Base-by-base conservation (phyloP, 2,113 vertebrate genomes). In the Galbula dea region DNA sequence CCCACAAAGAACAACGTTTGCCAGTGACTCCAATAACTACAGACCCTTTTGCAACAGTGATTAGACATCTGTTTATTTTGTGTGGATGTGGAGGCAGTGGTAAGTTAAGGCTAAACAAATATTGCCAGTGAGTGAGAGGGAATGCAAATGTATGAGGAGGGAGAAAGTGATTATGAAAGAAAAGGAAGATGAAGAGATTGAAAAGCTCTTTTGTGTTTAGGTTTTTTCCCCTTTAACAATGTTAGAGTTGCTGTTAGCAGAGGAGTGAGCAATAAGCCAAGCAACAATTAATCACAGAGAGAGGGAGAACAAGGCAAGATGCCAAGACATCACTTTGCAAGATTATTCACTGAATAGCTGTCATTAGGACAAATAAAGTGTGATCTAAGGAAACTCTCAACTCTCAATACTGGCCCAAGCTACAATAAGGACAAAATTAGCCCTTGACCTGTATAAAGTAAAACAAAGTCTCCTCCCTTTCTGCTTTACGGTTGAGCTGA, bases 311-410 rank as follows among this genome's bases (percentile, higher is more conserved):
- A 34, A 52, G 92, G 82, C 84, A 67, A 86, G 45, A 24, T 86
- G 89, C 96, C 91, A 95, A 95, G 65, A 81, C 65, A 94, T 92
- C 93, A 93, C 93, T 96, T 94, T 86, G 68, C 68, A 94, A 83
- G 94, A 96, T 95, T 91, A 86, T 89, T 91, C 87, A 80, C 63
- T 49, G 79, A 93, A 67, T 36, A 81, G 55, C 75, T 91, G 68
- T 68, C 76, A 83, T 83, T 68, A 72, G 75, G 63, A 88, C 79
- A 85, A 91, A 88, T 63, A 63, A 93, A 19, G 71, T 95, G 85
- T 78, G 82, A 95, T 77, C 83, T 89, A 68, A 88, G 65, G 65
- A 89, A 89, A 72, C 37, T 78, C 52, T 73, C 75, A 36, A 41
- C 67, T 69, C 55, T 55, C 39, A 36, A 11, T 63, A 74, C 29